These are phyloP conservation scores for Iphiclides podalirius DNA, from an alignment of 2,888 invertebrate genomes.

Conservation along the genomic window DNA sequence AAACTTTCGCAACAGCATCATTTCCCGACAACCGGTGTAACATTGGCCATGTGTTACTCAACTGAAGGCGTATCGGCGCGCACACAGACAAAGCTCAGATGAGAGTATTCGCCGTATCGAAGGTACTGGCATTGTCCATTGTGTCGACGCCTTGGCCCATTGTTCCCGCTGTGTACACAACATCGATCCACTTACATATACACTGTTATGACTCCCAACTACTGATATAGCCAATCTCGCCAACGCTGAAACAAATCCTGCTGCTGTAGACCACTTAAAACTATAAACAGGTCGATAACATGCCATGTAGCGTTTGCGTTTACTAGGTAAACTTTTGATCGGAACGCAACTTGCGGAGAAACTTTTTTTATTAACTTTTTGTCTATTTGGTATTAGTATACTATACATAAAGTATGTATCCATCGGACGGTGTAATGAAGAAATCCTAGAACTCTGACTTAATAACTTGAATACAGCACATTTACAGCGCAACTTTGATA, in stretches of 20 bases:
- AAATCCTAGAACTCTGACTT: too few species aligned
- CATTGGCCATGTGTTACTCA: constrained; percentile 49
- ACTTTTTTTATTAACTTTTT: too few species aligned
- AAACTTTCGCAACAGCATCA: constrained; percentile 1
- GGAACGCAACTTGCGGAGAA: too few species aligned
- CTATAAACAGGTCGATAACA: too few species aligned
- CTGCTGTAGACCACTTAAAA: constrained; percentile 44
- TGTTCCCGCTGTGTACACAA: constrained; percentile 61
- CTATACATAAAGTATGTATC: too few species aligned
- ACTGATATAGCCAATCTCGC: constrained; percentile 30
- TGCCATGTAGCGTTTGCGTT: too few species aligned
- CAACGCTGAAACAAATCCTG: constrained; percentile 4
- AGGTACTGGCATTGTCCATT: constrained; percentile 74
- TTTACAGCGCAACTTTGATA: too few species aligned
- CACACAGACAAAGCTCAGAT: constrained; percentile 62
- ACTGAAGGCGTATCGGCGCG: constrained; percentile 47
- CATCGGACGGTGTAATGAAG: too few species aligned
- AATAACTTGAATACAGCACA: too few species aligned
- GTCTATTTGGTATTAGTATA: too few species aligned
- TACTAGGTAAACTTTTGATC: too few species aligned
- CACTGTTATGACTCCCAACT: constrained; percentile 51
- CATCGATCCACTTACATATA: constrained; percentile 58
- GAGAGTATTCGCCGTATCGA: constrained; percentile 65
- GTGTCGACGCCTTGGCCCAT: constrained; percentile 67
- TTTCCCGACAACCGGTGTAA: constrained; percentile 20